A percentile compares a stretch with the other conserved stretches of the same genome.
Conservation (phyloP, 2,888 invertebrate genomes). For the Marronus borbonicus region DNA sequence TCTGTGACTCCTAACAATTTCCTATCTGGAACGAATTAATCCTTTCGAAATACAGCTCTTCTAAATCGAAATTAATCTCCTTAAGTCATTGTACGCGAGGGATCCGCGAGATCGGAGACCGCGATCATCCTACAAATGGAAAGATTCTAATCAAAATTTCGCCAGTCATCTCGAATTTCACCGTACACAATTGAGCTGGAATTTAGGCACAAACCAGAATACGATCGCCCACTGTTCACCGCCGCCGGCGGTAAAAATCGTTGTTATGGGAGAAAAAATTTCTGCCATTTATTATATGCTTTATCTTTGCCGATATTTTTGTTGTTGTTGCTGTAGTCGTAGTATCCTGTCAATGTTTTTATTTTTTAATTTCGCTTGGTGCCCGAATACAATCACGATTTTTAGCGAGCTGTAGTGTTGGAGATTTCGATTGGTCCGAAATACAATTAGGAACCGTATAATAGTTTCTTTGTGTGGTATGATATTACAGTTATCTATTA, state of each 20-base stretch:
- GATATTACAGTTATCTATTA: neutral
- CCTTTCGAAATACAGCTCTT: no score
- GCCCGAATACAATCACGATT: neutral
- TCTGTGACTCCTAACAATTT: no score
- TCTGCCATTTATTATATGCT: neutral
- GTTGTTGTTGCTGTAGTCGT: neutral
- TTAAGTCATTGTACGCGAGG: conserved; percentile 22
- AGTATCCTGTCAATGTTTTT: neutral
- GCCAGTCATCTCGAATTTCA: conserved; percentile 42
- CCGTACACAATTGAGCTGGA: conserved; percentile 44
- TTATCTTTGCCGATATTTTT: conserved; percentile 24
- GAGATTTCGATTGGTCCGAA: neutral
- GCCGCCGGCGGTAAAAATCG: conserved; percentile 40
- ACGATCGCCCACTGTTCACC: conserved; percentile 5
- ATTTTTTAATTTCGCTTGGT: conserved; percentile 23
- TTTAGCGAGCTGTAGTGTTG: neutral
- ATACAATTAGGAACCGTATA: conserved; percentile 4
- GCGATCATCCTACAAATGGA: conserved; percentile 14
- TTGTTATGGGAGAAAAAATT: neutral
- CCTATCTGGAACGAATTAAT: no score
- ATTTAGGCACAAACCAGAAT: neutral
- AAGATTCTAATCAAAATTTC: conserved; percentile 44
- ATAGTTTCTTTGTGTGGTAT: neutral
- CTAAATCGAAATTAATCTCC: neutral
- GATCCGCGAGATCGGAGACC: neutral